These are phyloP conservation scores for Serrognathus titanus DNA, from an alignment of 2,888 invertebrate species.

Conservation along the genomic window DNA sequence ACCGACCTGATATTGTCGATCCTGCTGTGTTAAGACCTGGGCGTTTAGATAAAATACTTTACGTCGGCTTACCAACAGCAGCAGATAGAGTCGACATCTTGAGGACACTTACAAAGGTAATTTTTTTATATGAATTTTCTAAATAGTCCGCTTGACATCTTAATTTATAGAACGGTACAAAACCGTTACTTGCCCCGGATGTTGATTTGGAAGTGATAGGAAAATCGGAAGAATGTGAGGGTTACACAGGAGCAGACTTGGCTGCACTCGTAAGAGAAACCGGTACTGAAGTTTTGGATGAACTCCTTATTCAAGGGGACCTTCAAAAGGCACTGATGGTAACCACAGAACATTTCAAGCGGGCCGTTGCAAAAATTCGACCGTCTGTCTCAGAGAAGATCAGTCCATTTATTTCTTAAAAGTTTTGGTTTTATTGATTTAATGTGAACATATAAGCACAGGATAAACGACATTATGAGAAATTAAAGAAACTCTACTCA, in stretches of 20 bases:
- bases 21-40: slow-evolving; percentile 89
- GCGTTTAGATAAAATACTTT: slow-evolving; percentile 84
- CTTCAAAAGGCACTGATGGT: slow-evolving; percentile 54
- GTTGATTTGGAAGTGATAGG: slow-evolving; percentile 73
- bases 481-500: slow-evolving; percentile 65
- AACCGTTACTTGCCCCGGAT: slow-evolving; percentile 71
- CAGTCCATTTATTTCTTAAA: slow-evolving; percentile 21
- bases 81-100: slow-evolving; percentile 85
- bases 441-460: slow-evolving; percentile 31
- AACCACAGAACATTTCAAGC: slow-evolving; percentile 67
- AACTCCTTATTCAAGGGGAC: slow-evolving; percentile 61
- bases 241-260: slow-evolving; percentile 93
- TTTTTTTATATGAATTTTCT: not conserved
- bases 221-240: slow-evolving; percentile 62
- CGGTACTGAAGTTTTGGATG: slow-evolving; percentile 74
- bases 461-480: slow-evolving; percentile 76
- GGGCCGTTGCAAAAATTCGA: slow-evolving; percentile 73
- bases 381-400: slow-evolving; percentile 83
- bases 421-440: not conserved
- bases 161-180: slow-evolving; percentile 66
- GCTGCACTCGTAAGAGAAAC: slow-evolving; percentile 87
- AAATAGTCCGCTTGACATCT: not conserved
- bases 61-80: slow-evolving; percentile 80
- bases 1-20: slow-evolving; percentile 95
- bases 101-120: slow-evolving; percentile 80